Evolutionary conservation across 2,113 vertebrate genomes (phyloP).

Genomic region (Podarcis cretensis): DNA sequence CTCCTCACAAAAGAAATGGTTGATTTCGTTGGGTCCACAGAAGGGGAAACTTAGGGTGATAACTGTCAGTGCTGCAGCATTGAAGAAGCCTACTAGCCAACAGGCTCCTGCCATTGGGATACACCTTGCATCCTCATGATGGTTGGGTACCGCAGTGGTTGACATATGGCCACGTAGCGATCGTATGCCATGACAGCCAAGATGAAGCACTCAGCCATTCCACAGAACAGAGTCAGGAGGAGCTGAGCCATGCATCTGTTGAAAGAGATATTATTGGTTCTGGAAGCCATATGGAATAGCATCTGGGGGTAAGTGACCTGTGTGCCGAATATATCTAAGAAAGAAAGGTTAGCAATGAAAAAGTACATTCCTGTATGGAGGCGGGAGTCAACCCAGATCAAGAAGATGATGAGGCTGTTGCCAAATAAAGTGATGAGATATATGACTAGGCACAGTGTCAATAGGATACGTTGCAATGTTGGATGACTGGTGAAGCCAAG

Average conservation of each 20-base stretch:
- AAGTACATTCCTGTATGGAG: slow-evolving; percentile 53
- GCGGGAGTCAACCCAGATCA: slow-evolving; percentile 9
- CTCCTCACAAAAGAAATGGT: slow-evolving; percentile 50
- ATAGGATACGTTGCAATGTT: not conserved
- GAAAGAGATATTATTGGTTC: slow-evolving; percentile 39
- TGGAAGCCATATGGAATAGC: slow-evolving; percentile 26
- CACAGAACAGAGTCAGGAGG: slow-evolving; percentile 51
- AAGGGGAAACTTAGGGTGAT: slow-evolving; percentile 39
- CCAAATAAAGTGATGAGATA: slow-evolving; percentile 25
- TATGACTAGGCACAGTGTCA: not conserved
- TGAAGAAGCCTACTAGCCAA: slow-evolving; percentile 41
- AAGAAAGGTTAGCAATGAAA: slow-evolving; percentile 55
- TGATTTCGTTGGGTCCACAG: slow-evolving; percentile 16
- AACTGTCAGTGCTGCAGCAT: slow-evolving; percentile 28
- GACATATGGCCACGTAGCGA: not conserved
- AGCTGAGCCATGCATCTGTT: slow-evolving; percentile 50
- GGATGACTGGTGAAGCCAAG: not conserved
- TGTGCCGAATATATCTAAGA: slow-evolving; percentile 48
- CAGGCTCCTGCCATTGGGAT: slow-evolving; percentile 1
- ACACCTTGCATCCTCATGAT: slow-evolving; percentile 33
- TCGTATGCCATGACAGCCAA: slow-evolving; percentile 53
- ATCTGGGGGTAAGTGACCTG: slow-evolving; percentile 37
- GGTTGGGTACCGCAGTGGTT: slow-evolving; percentile 1
- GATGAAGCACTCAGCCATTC: slow-evolving; percentile 42
- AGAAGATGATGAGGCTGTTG: slow-evolving; percentile 7